Evolutionary conservation across 35 echinoderm and acorn worm genomes (phyloP), one percentile per base, ranked within the genome.

Genomic region (Lytechinus variegatus): DNA sequence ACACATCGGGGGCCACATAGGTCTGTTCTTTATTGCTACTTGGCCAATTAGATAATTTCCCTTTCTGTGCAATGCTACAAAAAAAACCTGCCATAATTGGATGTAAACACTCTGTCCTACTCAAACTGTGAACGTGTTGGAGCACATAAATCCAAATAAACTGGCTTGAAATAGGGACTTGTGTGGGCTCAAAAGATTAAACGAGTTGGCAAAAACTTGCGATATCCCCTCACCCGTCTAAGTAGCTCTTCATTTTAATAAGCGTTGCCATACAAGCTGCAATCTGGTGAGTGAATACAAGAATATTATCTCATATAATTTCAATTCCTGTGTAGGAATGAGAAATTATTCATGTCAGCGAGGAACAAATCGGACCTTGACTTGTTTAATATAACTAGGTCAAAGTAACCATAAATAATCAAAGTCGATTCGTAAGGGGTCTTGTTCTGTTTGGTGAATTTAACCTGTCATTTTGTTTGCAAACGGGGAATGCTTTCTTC

Each of bases 151-250:
- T 79, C 66, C 66, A 79, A 44, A 44, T 79, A 79, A 79, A 79
- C 66, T 79, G 66, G 66, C 66, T 79, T 79, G 66, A 16, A 79
- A 79, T 24, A 21, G 3, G 66, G 19, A 79, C 66, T 79, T 79
- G 66, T 79, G 66, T 79, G 66, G 66, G 66, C 66, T 79, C n/a
- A 79, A 79, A 79, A 79, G 66, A 19, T 79, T 79, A 79, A 19
- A 79, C 66, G 66, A 79, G 66, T 79, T 79, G 66, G 66, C 66
- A 79, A 79, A 44, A 79, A 79, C 66, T 16, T 79, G 21, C 66
- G 66, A 16, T n/a, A 79, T 79, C 19, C 66, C 8, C 66, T 79
- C 66, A 79, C 66, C 21, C 66, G 66, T 24, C 14, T 79, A 6
- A 3, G 13, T 79, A 79, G 66, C 21, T 79, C 66, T 79, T 79